Evolutionary conservation across 2,113 vertebrate species (phyloP).

Genomic region (Thryonomys swinderianus): DNA sequence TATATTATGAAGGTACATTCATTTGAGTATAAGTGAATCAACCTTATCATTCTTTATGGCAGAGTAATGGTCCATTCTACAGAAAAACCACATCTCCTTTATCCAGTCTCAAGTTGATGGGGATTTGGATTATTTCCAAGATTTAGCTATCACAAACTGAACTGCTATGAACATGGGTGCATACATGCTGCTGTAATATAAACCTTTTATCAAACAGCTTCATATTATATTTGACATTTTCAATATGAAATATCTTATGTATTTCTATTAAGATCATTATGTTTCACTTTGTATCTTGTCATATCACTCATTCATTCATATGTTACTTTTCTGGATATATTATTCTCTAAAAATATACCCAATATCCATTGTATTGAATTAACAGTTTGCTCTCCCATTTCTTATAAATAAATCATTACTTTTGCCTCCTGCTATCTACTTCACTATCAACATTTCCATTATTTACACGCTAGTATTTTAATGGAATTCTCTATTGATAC

Average conservation of each 20-base stretch:
- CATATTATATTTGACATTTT: not conserved
- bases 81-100: too few species aligned
- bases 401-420: not conserved
- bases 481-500: too few species aligned
- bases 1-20: too few species aligned
- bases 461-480: not conserved
- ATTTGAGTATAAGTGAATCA: too few species aligned
- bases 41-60: too few species aligned
- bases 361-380: not conserved
- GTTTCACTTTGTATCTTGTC: not conserved
- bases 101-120: too few species aligned
- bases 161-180: too few species aligned
- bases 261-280: not conserved
- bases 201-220: not conserved
- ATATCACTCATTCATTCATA: not conserved
- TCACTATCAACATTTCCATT: not conserved
- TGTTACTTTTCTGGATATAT: not conserved
- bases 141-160: too few species aligned
- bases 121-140: too few species aligned
- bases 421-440: not conserved
- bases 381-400: not conserved
- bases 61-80: too few species aligned
- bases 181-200: too few species aligned
- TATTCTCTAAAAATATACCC: not conserved
- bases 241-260: constrained; percentile 1